phyloP scores from a whole-genome alignment of 2,113 vertebrate genomes.

The Eudyptes chrysolophus region DNA sequence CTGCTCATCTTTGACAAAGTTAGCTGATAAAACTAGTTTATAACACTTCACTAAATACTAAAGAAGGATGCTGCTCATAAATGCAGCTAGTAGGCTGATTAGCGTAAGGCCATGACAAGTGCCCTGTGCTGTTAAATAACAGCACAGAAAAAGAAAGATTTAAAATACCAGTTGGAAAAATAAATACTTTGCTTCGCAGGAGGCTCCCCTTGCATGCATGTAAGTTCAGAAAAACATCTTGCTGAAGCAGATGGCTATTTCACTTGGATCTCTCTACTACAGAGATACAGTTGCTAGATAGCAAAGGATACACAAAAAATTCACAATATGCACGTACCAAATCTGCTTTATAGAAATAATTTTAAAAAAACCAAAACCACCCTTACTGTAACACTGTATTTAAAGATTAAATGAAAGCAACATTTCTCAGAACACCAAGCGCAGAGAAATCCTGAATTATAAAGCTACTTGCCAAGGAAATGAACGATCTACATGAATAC shows the following conservation, averaged over 20 bases:
- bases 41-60: background rate
- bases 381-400: background rate
- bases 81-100: background rate
- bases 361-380: background rate
- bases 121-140: background rate
- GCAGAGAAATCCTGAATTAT: background rate
- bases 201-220: background rate
- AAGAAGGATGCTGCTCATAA: background rate
- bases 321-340: background rate
- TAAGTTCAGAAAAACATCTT: background rate
- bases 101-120: background rate
- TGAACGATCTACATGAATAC: background rate
- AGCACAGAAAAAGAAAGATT: background rate
- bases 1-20: background rate
- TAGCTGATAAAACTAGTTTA: background rate
- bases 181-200: background rate
- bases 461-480: background rate
- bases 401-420: background rate
- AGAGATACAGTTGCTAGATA: background rate
- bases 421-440: background rate
- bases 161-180: constrained; percentile 2
- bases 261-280: background rate
- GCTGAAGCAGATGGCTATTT: background rate
- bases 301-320: background rate
- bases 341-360: background rate